phyloP scores from a whole-genome alignment of 2,888 invertebrate species.

The Pyralis farinalis region DNA sequence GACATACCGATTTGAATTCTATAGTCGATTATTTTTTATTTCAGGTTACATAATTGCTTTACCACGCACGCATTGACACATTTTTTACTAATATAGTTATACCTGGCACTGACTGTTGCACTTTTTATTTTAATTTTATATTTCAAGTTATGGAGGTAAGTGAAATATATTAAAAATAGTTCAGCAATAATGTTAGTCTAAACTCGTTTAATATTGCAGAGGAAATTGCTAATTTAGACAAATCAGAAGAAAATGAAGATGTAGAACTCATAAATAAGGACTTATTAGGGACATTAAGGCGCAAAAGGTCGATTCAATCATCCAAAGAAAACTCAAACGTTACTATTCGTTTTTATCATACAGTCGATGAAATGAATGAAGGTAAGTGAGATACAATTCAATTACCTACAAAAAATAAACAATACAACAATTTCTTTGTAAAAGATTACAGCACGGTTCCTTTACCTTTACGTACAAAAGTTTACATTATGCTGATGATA shows the following conservation, averaged over 20 bases:
- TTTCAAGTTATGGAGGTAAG: neutral
- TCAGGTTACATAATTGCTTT: constrained; percentile 64
- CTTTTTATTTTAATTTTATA: neutral
- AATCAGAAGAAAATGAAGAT: no score
- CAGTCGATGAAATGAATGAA: constrained; percentile 59
- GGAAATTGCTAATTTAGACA: no score
- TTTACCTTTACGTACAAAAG: no score
- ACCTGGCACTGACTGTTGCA: neutral
- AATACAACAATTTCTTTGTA: no score
- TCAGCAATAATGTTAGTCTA: constrained; percentile 15
- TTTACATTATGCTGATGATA: no score
- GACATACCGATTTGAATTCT: neutral
- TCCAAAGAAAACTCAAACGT: constrained; percentile 24
- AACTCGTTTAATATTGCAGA: no score
- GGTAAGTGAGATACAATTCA: constrained; percentile 31
- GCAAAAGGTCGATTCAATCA: constrained; percentile 41
- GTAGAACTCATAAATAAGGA: no score
- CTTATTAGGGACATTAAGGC: constrained; percentile 11
- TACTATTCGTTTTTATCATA: constrained; percentile 48
- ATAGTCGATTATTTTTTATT: constrained; percentile 24
- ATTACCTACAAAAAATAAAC: no score
- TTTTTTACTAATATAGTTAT: constrained; percentile 29
- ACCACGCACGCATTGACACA: constrained; percentile 36
- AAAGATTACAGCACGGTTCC: no score
- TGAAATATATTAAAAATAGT: constrained; percentile 19